Base-by-base conservation (phyloP, 53 echinoderm and acorn worm species). In the Paracentrotus lividus region DNA sequence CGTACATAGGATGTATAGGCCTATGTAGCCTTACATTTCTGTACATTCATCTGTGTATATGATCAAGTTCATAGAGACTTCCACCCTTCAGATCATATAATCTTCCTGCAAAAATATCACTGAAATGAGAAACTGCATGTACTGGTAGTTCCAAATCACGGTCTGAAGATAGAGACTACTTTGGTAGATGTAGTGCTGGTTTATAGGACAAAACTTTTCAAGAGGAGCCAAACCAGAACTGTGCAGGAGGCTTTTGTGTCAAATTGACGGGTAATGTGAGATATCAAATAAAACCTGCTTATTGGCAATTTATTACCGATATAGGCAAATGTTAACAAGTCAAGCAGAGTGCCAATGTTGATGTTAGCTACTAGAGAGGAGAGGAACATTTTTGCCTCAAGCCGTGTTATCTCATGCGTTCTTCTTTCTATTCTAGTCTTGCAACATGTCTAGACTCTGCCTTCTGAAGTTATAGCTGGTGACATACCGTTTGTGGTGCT, bases 201-300 rank as follows among this genome's bases (percentile, higher is more conserved):
- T 72, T 16, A 72, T 40, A 38, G 2, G 64, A 29, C 1, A 31
- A 64, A 72, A 4, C 40, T 32, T 40, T 36, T 9, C 40, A 16
- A 40, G 81, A 81, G 81, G 47, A 81, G 26, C 2, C 81, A 47
- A 10, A 81, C 81, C 81, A 47, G 27, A 47, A 45, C 45, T 2
- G n/a, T 47, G 81, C 81, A 81, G 81, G 81, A 81, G 81, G 47
- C 81, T 81, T 81, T 47, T 81, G 81, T 81, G 81, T 81, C 81
- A 81, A 81, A 47, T 81, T 81, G 45, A 81, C 0, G 8, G 47
- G 81, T 81, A 81, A 81, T 14, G 10, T 26, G 81, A 81, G 81
- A 81, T 45, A 81, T 81, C 47, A 47, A 81, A 81, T 81, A 81
- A 81, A 81, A 81, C n/a, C 45, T 47, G 81, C 47, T 81, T 81